Conservation (phyloP, 2,113 vertebrate genomes). For the Apeltes quadracus region DNA sequence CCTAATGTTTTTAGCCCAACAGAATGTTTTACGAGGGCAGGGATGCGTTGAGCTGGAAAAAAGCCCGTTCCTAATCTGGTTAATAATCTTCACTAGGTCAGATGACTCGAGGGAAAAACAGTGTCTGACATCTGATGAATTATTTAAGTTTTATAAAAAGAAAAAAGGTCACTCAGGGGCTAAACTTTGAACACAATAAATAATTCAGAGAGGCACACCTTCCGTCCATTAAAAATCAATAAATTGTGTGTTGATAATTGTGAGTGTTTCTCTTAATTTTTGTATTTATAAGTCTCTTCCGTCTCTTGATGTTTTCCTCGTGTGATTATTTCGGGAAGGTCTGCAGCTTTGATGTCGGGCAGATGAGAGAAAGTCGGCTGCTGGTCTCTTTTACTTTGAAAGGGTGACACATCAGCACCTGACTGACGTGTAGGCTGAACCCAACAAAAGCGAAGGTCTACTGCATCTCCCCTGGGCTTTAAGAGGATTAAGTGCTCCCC, state of each 20-base stretch:
- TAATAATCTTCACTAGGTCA: constrained; percentile 51
- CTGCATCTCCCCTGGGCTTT: neutral
- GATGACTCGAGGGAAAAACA: constrained; percentile 10
- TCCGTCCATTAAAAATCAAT: neutral
- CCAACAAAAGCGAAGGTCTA: neutral
- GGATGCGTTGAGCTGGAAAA: constrained; percentile 39
- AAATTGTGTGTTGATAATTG: neutral
- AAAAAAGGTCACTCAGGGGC: constrained; percentile 21
- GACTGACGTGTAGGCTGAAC: no score
- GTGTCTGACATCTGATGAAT: constrained; percentile 33
- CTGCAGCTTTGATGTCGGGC: constrained; percentile 7
- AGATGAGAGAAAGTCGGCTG: neutral
- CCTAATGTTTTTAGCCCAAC: no score
- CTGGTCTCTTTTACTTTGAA: neutral
- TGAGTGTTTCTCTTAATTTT: neutral
- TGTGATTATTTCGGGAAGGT: constrained; percentile 3
- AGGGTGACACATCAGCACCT: neutral
- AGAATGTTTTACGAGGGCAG: constrained; percentile 5
- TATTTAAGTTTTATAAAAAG: constrained; percentile 39
- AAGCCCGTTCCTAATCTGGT: constrained; percentile 28
- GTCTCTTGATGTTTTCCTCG: neutral
- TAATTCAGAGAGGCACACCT: constrained; percentile 3
- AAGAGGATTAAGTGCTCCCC: constrained; percentile 3
- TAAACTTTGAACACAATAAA: constrained; percentile 15
- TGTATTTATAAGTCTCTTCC: neutral